Conservation (phyloP, 2,797 vertebrate species). For the Enteromius thamalakanensis region DNA sequence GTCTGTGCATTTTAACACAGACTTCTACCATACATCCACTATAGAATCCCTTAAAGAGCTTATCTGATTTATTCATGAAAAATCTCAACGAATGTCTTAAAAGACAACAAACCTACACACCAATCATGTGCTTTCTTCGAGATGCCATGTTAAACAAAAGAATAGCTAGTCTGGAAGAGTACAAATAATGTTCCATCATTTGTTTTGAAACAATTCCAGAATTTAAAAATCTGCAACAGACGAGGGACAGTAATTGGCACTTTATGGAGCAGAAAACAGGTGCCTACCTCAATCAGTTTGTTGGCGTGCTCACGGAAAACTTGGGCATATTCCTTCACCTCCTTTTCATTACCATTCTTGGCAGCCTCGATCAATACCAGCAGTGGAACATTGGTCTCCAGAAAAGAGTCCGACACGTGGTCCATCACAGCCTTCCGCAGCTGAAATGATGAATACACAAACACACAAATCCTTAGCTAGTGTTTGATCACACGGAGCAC, state of each 20-base stretch:
- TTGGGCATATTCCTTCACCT: conserved; percentile 99
- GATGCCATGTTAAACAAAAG: conserved; percentile 27
- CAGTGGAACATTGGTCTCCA: conserved; percentile 99
- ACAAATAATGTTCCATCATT: conserved; percentile 50
- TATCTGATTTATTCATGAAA: neutral
- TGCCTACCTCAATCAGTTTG: conserved; percentile 94
- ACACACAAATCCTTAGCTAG: conserved; percentile 1
- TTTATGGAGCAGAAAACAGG: conserved; percentile 49
- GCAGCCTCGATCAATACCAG: conserved; percentile 98
- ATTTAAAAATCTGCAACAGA: conserved; percentile 12
- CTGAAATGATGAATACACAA: conserved; percentile 68
- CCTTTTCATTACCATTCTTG: conserved; percentile 98
- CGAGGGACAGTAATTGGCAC: conserved; percentile 26
- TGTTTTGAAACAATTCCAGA: conserved; percentile 42
- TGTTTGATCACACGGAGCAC: neutral
- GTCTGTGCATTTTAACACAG: neutral
- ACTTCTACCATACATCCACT: neutral
- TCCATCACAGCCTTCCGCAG: conserved; percentile 99
- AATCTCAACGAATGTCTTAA: neutral
- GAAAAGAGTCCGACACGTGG: conserved; percentile 98
- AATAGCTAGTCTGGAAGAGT: conserved; percentile 9
- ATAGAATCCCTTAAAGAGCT: neutral
- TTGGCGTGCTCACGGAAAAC: conserved; percentile 99
- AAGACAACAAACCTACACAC: conserved; percentile 3
- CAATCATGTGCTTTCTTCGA: neutral